These are phyloP conservation scores for Eurystomus gularis DNA, from an alignment of 2,113 vertebrate species.

Conservation along the genomic window DNA sequence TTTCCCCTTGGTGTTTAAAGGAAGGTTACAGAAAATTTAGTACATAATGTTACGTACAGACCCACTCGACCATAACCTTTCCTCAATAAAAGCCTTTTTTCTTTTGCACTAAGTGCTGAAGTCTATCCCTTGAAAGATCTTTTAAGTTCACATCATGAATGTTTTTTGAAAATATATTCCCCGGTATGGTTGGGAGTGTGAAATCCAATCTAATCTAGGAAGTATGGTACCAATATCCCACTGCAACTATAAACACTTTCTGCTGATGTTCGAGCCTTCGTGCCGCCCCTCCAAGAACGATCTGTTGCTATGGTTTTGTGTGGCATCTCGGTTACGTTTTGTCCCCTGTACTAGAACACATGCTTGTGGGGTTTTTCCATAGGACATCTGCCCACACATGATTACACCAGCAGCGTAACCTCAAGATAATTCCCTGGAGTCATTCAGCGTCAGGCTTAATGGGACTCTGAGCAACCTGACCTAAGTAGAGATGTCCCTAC, in stretches of 20 bases:
- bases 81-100: neutral
- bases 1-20: neutral
- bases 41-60: fast-evolving
- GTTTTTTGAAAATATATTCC: neutral
- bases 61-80: neutral
- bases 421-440: too few relatives aligned
- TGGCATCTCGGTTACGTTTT: neutral
- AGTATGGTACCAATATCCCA: neutral
- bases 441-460: too few relatives aligned
- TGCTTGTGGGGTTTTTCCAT: neutral
- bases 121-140: neutral
- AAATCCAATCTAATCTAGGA: neutral
- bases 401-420: neutral
- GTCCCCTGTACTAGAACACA: neutral
- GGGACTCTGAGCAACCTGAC: too few relatives aligned
- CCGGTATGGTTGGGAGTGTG: neutral
- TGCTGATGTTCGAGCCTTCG: neutral
- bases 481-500: too few relatives aligned
- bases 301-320: fast-evolving
- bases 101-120: neutral
- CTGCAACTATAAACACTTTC: neutral
- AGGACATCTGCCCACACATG: fast-evolving
- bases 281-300: neutral
- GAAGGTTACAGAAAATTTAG: neutral
- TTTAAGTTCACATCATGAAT: neutral